Conservation (phyloP, 2,113 vertebrate species). For the Irena cyanogastra region DNA sequence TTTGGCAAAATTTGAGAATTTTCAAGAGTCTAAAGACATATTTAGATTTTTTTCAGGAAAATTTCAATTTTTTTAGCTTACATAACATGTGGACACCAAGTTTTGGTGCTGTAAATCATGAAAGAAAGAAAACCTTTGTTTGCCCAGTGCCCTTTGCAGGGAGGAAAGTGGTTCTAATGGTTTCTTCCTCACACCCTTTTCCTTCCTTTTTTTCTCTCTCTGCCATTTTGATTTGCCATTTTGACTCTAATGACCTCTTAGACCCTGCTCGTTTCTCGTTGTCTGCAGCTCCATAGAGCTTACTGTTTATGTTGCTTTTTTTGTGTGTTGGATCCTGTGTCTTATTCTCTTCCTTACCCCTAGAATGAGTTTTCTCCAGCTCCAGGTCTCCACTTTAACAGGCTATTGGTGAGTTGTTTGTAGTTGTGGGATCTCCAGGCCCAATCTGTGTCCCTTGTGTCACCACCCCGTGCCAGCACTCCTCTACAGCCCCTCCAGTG, state of each 20-base stretch:
- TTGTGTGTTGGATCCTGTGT: too few species aligned
- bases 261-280: background rate
- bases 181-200: background rate
- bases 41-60: background rate
- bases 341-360: background rate
- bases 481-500: background rate
- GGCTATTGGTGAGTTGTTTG: background rate
- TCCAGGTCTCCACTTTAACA: background rate
- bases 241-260: background rate
- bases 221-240: background rate
- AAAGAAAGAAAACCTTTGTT: background rate
- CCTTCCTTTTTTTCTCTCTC: background rate
- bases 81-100: background rate
- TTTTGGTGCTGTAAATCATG: background rate
- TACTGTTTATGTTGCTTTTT: background rate
- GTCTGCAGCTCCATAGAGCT: background rate
- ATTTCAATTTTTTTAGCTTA: background rate
- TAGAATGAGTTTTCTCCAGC: background rate
- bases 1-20: background rate
- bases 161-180: rapidly evolving
- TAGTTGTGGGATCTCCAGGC: background rate
- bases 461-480: background rate
- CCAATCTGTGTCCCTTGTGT: background rate
- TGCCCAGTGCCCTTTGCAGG: background rate
- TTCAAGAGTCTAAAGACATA: rapidly evolving